Conservation (phyloP, 2,113 vertebrate genomes). For the cattle (Bos taurus) region DNA sequence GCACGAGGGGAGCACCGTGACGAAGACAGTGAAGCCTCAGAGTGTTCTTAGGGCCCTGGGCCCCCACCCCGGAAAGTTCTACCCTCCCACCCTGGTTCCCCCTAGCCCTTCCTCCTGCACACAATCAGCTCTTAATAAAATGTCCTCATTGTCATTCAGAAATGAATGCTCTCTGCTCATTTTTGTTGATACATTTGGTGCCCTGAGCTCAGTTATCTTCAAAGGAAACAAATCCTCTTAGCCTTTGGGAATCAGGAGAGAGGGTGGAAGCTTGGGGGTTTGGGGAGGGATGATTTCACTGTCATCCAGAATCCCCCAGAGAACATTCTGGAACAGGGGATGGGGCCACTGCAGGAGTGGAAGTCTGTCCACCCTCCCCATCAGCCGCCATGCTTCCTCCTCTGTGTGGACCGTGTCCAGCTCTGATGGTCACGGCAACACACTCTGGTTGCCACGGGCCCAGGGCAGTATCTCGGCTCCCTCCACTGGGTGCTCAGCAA, state of each 20-base stretch:
- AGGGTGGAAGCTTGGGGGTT: background rate
- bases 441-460: background rate
- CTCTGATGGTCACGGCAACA: background rate
- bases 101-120: background rate
- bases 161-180: background rate
- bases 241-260: no score
- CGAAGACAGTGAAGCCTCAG: background rate
- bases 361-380: background rate
- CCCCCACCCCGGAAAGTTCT: background rate
- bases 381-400: rapidly evolving
- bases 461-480: background rate
- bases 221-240: background rate
- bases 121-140: background rate
- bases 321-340: background rate
- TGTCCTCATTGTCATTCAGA: background rate
- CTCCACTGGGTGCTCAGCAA: no score
- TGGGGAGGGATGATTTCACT: background rate
- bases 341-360: background rate
- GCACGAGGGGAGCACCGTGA: conserved; percentile 58
- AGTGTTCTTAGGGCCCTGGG: conserved; percentile 13
- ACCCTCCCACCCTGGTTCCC: background rate
- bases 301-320: conserved; percentile 42
- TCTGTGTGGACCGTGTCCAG: rapidly evolving
- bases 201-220: background rate
- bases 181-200: background rate